Base-by-base conservation (phyloP, 2,888 invertebrate genomes). In the Noctua janthina region DNA sequence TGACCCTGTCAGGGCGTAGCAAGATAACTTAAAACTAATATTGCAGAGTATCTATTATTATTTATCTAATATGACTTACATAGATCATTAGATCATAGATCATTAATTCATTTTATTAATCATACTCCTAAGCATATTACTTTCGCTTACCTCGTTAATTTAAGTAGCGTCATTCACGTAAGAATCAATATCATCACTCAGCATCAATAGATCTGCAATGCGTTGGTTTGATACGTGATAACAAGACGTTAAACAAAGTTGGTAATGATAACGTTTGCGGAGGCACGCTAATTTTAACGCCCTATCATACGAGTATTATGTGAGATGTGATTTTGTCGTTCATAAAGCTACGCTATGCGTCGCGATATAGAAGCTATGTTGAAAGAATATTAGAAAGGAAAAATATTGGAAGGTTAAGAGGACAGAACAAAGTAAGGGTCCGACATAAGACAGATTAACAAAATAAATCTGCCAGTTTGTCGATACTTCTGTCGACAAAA, bases 251-350 rank as follows among this genome's bases (percentile, higher is more conserved):
- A 75, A 72, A 82, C 74, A 78, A 74, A 51, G 68, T 66, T 46
- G 59, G 59, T 75, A 74, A 72, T 62, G 76, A 81, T 77, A 70
- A 77, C 29, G 68, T 86, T 69, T 43, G 49, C 73, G 23, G 62
- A 23, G 35, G 54, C 29, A 79, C 23, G 76, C 78, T 86, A 86
- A 78, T 75, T 78, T 86, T 83, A 83, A 71, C 78, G 23, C 29
- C 39, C 59, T 86, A 67, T 78, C 72, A 23, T 68, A 39, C 39
- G 39, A 39, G 39, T 39, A n/a, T n/a, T n/a, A 51, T 74, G 71
- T 11, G 35, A 46, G 43, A 54, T 73, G 8, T 43, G 46, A 56
- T 71, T 66, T 35, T 64, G 13, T 64, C 70, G 35, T 23, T 59
- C 29, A 15, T 15, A 74, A 74, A 78, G 74, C 54, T 67, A 67